These are phyloP conservation scores for Eucidaris tribuloides DNA, from an alignment of 35 echinoderm and acorn worm species.

Conservation along the genomic window DNA sequence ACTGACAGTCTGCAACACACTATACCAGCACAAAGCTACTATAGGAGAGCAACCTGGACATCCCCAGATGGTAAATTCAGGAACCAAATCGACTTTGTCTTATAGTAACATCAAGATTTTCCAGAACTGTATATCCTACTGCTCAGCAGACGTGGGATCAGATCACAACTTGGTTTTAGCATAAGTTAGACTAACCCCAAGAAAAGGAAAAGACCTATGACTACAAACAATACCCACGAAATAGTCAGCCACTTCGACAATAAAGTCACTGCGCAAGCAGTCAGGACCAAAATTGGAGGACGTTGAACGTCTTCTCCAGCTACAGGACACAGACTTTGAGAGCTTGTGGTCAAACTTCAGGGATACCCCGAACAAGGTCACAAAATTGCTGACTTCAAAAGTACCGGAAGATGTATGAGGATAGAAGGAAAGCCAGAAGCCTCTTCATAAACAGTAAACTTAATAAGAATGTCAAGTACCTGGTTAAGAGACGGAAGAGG, in stretches of 20 bases:
- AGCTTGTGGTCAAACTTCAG: no score
- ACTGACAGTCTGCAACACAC: background rate
- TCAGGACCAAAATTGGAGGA: no score
- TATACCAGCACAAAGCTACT: background rate
- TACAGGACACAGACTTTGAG: no score
- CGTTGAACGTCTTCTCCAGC: no score
- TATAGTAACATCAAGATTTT: background rate
- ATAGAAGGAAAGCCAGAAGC: background rate
- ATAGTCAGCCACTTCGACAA: background rate
- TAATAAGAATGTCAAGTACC: background rate
- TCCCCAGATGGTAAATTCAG: background rate
- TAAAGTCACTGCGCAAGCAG: background rate
- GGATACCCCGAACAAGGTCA: background rate
- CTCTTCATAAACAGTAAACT: background rate
- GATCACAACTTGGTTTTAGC: constrained; percentile 15
- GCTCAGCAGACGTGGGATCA: constrained; percentile 1
- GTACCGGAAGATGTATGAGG: background rate
- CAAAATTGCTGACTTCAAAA: background rate
- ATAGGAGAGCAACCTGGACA: background rate
- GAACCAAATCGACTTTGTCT: constrained; percentile 6
- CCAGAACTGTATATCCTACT: constrained; percentile 21
- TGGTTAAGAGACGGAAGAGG: background rate
- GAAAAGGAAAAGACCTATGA: background rate
- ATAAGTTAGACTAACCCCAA: background rate
- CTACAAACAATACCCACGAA: background rate